Evolutionary conservation across 1,140 invertebrate species (phyloP).

Genomic region (Drosophila murphyi): DNA sequence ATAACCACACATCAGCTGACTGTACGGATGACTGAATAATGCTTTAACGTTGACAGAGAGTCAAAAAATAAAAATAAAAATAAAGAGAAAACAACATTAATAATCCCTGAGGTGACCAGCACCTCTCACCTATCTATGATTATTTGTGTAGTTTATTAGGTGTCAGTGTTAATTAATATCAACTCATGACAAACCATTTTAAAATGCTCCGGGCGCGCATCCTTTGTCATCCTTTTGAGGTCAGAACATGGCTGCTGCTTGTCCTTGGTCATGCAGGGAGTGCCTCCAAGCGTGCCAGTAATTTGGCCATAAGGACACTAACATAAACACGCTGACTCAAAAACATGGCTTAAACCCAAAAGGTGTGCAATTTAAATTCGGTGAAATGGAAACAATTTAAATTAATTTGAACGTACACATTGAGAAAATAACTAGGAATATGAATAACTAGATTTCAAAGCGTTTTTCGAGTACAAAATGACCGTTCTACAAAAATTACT

Average conservation of each 20-base stretch:
- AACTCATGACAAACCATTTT: slow-evolving; percentile 12
- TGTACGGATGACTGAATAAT: slow-evolving; percentile 19
- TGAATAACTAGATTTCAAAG: neutral
- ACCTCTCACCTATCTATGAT: slow-evolving; percentile 6
- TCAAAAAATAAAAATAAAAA: neutral
- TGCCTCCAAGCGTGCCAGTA: slow-evolving; percentile 1
- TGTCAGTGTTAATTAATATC: slow-evolving; percentile 23
- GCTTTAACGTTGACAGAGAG: neutral
- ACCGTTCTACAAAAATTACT: too few species aligned
- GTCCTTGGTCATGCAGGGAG: slow-evolving; percentile 8
- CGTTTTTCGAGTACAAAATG: too few species aligned
- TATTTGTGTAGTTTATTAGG: neutral
- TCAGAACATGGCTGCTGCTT: slow-evolving; percentile 13
- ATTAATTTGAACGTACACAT: slow-evolving; percentile 17
- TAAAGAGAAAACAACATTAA: slow-evolving; percentile 3
- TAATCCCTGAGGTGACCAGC: slow-evolving; percentile 8
- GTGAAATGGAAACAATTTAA: slow-evolving; percentile 1
- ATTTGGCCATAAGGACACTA: slow-evolving; percentile 8
- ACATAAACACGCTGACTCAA: neutral
- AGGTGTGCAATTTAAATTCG: slow-evolving; percentile 64
- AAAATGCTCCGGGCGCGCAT: neutral
- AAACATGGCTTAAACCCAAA: slow-evolving; percentile 29
- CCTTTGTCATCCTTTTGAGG: neutral
- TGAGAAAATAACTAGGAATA: slow-evolving; percentile 7
- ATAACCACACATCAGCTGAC: neutral